A percentile compares a stretch with the other conserved stretches of the same genome.
Evolutionary conservation across 2,113 vertebrate genomes (phyloP).

Genomic region (Desmodus rotundus): DNA sequence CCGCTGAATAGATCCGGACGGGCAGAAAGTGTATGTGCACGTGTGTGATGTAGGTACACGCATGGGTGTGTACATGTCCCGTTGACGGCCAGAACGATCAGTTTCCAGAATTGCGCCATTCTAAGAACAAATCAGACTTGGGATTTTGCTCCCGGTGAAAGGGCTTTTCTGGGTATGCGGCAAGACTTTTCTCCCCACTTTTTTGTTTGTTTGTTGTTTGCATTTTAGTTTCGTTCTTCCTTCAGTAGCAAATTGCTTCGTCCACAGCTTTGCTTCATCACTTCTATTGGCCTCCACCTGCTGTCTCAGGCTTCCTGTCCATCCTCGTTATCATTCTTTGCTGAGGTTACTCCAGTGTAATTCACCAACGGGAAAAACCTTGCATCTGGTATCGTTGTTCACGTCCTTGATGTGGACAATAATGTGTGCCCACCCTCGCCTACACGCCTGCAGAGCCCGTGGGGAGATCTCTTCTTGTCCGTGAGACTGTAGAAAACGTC

Average conservation of each 20-base stretch:
- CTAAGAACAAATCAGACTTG: neutral
- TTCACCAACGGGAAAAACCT: slow-evolving; percentile 48
- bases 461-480: neutral
- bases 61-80: neutral
- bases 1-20: neutral
- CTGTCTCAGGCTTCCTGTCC: slow-evolving; percentile 49
- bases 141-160: neutral
- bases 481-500: accelerated
- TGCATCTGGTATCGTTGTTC: slow-evolving; percentile 28
- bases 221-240: neutral
- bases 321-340: slow-evolving; percentile 31
- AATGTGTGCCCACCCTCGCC: neutral
- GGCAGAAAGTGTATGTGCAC: neutral
- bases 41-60: no score
- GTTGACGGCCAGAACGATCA: neutral
- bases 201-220: neutral
- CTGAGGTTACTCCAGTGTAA: neutral
- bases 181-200: neutral
- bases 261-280: slow-evolving; percentile 57
- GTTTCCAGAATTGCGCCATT: neutral
- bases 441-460: neutral
- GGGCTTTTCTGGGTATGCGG: neutral
- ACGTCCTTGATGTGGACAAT: slow-evolving; percentile 49
- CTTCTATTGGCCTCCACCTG: slow-evolving; percentile 26
- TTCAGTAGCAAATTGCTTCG: slow-evolving; percentile 35